Evolutionary conservation across 2,797 vertebrate species (phyloP), one percentile per base, ranked within the genome.

Genomic region (Pangasius larnaudii): DNA sequence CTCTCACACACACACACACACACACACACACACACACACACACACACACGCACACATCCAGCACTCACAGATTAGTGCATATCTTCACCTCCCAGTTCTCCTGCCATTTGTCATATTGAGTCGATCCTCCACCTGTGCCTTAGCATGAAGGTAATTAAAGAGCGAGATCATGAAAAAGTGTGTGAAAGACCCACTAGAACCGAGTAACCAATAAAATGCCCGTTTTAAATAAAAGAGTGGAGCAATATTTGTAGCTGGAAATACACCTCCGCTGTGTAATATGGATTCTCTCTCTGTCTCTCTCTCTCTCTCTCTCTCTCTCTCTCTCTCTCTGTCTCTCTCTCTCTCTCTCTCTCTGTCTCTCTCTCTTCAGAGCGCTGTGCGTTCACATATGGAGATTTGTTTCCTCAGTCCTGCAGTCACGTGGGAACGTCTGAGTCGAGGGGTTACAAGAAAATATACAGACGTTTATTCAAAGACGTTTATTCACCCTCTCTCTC

Each of bases 71-170:
- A 77, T 51, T 30, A 72, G 58, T 19, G 39, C 22, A 67, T 83
- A 75, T 92, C 93, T 88, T 90, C 91, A 91, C 85, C 87, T 74
- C 90, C 92, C 85, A 22, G 27, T 27, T 84, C 36, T 84, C 16
- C 39, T 2, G 39, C 0, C 14, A 13, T 82, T 85, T 18, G 27
- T 51, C 10, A 42, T 85, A 58, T 56, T 14, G 53, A 81, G 61
- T 3, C 8, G 14, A 63, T 72, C 51, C 46, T 53, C 74, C 75
- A 71, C 61, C 67, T 30, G 89, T 84, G 81, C 49, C 92, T 92
- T 46, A 72, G 9, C 42, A 16, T 49, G 42, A n/a, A 79, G 16
- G n/a, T 94, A 92, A 95, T 96, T 95, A 94, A 94, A 94, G 93
- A 93, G 67, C 65, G 59, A 87, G 42, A 93, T n/a, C 79, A 22